Evolutionary conservation across 2,113 vertebrate species (phyloP), one percentile per base, ranked within the genome.

Genomic region (Acanthochromis polyacanthus): DNA sequence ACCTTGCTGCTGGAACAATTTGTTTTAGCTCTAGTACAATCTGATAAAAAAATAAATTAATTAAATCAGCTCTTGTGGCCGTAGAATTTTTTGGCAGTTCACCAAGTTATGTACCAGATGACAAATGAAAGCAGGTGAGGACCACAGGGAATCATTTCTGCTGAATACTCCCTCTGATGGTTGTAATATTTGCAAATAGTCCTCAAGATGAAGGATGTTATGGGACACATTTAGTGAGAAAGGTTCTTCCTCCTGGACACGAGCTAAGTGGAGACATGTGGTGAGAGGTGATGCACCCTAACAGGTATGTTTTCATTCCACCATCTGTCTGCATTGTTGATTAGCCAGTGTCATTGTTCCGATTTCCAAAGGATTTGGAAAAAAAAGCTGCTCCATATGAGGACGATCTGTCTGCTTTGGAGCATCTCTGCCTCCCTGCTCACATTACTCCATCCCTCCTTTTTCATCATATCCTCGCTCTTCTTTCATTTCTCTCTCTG

Each of bases 241-340:
- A 32, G 59, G 46, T 71, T 61, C 51, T 25, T 52, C 65, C 64
- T 86, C 53, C 19, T 67, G 64, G 56, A 80, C 62, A 66, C 32
- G 48, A 23, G 73, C 66, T 81, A 65, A 86, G 15, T 38, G 43
- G 55, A 87, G 72, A 78, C 78, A 77, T 65, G 78, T 80, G 80
- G 48, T 22, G 14, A 62, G 50, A 63, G 71, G 38, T 70, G 73
- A 81, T 78, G 72, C 62, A 38, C 65, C 12, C 23, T 1, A 32
- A 30, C 77, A 52, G 65, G 66, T 71, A 60, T 59, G 57, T 65
- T 22, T 1, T 45, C 32, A 32, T 28, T 70, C 52, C 48, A 16
- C 16, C 73, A 69, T 80, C 68, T 80, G 75, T 72, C 40, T 43
- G 15, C n/a, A 28, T 28, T 53, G 60, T 32, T 43, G 69, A 75